Base-by-base conservation (phyloP, 2,797 vertebrate genomes). In the Synanceia verrucosa region DNA sequence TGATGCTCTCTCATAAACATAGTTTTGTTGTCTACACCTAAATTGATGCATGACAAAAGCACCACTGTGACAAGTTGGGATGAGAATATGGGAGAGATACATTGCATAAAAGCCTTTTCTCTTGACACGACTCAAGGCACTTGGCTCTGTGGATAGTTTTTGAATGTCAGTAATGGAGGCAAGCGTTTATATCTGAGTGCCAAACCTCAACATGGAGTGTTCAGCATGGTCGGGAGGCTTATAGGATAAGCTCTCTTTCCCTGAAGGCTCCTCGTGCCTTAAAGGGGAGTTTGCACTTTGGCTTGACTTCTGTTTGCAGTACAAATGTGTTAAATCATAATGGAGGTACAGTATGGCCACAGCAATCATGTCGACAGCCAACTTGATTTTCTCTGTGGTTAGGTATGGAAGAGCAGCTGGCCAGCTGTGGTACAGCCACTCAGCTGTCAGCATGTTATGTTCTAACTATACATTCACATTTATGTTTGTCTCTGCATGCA, bases 401-500 rank as follows among this genome's bases (percentile, higher is more conserved):
- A 73, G 44, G 63, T 75, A 47, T 36, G 19, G 23, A 63, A 12
- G 24, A 60, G 39, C 60, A 52, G 23, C 46, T 58, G 44, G 50
- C 66, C 81, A 85, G 74, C 82, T 88, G 86, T 23, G 48, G 29
- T 65, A 18, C 55, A 28, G 36, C 29, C 77, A 71, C 41, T 65
- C 64, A 37, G 61, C 73, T 57, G 47, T 65, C 51, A 50, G 53
- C 41, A 44, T 23, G 50, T 78, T 48, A 67, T 71, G 33, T 48
- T 75, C 41, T 13, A 34, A 19, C 18, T n/a, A 39, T 70, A 80
- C 34, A 34, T 66, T 66, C 9, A 60, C 46, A 60, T 72, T 31
- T 24, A 19, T 48, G 62, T 43, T 36, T 24, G n/a, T 21, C 41
- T 33, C 39, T 39, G 36, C 43, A 26, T 26, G 28, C 13, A 24